A percentile compares a stretch with the other conserved stretches of the same genome.
These are phyloP conservation scores for Ctenopoma kingsleyae DNA, from an alignment of 2,797 vertebrate species.

Conservation along the genomic window DNA sequence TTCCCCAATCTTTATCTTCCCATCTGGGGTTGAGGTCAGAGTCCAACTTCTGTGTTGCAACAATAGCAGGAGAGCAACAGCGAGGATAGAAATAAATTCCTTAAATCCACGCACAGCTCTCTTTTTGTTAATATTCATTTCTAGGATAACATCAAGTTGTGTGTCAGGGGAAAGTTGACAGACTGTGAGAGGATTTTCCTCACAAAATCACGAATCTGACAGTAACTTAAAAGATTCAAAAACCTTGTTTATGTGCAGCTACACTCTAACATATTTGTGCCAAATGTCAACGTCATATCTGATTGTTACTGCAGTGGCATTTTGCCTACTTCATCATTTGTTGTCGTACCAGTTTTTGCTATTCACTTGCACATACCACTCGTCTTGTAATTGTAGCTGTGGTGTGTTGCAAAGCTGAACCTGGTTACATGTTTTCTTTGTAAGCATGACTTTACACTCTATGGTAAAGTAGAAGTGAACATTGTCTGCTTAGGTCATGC, in stretches of 20 bases:
- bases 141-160: too few species aligned
- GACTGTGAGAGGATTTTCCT: too few species aligned
- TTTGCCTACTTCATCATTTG: neutral
- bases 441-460: neutral
- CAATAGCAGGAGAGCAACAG: too few species aligned
- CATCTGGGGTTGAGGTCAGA: too few species aligned
- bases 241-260: neutral
- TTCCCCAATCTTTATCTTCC: too few species aligned
- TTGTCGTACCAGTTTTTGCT: conserved; percentile 8
- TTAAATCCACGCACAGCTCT: too few species aligned
- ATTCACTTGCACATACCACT: neutral
- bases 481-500: neutral
- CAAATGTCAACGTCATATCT: neutral
- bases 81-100: too few species aligned
- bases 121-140: too few species aligned
- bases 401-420: neutral
- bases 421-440: neutral
- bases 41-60: too few species aligned
- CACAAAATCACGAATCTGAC: neutral
- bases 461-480: neutral
- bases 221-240: neutral
- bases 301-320: neutral
- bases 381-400: neutral
- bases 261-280: neutral
- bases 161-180: too few species aligned